Evolutionary conservation across 2,888 invertebrate genomes (phyloP).

Genomic region (Catocala fraxini): DNA sequence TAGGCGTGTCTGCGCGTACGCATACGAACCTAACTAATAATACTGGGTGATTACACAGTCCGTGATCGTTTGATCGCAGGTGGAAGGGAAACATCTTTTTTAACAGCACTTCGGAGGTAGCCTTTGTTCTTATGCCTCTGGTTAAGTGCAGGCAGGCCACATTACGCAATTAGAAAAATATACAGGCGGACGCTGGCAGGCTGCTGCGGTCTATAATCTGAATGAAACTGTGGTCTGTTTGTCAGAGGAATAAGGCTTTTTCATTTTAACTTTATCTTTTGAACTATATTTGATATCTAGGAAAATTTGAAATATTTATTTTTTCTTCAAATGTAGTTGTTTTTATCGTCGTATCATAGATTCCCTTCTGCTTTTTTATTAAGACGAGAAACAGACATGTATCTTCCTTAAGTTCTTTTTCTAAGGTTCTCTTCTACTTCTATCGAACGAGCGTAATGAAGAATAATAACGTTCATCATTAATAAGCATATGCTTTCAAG

Average conservation of each 20-base stretch:
- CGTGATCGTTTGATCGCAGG: slow-evolving; percentile 12
- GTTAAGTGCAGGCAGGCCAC: neutral
- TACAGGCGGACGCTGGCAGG: slow-evolving; percentile 9
- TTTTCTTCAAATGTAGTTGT: too few species aligned
- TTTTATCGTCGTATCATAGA: too few species aligned
- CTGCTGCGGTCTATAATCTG: slow-evolving; percentile 12
- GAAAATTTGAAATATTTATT: too few species aligned
- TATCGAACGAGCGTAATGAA: too few species aligned
- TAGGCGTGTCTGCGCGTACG: slow-evolving; percentile 15
- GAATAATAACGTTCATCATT: too few species aligned
- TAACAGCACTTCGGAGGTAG: slow-evolving; percentile 9
- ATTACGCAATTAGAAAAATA: slow-evolving; percentile 21
- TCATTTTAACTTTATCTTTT: neutral
- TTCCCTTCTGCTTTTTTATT: too few species aligned
- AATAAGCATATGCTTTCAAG: too few species aligned
- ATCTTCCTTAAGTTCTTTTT: too few species aligned
- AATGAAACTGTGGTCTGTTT: neutral
- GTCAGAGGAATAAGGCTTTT: neutral
- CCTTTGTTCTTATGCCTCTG: slow-evolving; percentile 11
- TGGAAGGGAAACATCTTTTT: slow-evolving; percentile 15
- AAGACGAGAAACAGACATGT: too few species aligned
- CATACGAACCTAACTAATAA: slow-evolving; percentile 15
- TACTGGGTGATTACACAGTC: slow-evolving; percentile 17
- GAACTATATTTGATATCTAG: neutral
- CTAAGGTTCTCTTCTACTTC: too few species aligned